Base-by-base conservation (phyloP, 2,113 vertebrate genomes). In the Sorex fumeus region DNA sequence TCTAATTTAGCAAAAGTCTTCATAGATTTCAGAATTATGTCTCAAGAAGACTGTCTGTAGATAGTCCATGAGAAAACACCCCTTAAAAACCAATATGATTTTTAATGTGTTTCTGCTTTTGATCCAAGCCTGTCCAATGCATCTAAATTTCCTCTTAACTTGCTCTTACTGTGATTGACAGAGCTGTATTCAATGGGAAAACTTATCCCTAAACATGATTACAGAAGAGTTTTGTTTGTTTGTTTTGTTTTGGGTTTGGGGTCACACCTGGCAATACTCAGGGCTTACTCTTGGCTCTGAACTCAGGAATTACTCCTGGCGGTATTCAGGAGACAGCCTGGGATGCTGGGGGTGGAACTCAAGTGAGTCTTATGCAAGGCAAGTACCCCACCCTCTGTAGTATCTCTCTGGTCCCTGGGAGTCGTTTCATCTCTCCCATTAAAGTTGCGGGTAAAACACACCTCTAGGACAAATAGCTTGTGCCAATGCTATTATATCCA, bases 1-100 rank as follows among this genome's bases (percentile, higher is more conserved):
- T 87, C 87, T 92, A 72, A 95, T 94, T 94, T 96, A 95, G 88
- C 91, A 95, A 88, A 93, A 80, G 28, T 82, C 81, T 84, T 91
- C 71, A 66, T 90, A 79, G 90, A 53, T 93, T 94, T 95, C 91
- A 88, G 83, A 95, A 91, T 90, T 75, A 77, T 23, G 16, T 60
- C 90, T 32, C 83, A 50, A 78, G 69, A 72, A 87, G 92, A 70
- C 32, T 25, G 2, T 53, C 8, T 43, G 62, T 62, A 83, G 85
- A 12, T 87, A 71, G 75, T 81, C 91, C 82, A 28, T 81, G 81
- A 85, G 62, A 74, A 91, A 94, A 83, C n/a, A 8, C 84, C 75
- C 72, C 86, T 84, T 89, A 70, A 85, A 47, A 77, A 45, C 36
- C 9, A 30, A 80, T 90, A 50, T 50, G 40, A 71, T 76, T 87